Evolutionary conservation across 2,113 vertebrate species (phyloP), one percentile per base, ranked within the genome.

Genomic region (Hemiprocne comata): DNA sequence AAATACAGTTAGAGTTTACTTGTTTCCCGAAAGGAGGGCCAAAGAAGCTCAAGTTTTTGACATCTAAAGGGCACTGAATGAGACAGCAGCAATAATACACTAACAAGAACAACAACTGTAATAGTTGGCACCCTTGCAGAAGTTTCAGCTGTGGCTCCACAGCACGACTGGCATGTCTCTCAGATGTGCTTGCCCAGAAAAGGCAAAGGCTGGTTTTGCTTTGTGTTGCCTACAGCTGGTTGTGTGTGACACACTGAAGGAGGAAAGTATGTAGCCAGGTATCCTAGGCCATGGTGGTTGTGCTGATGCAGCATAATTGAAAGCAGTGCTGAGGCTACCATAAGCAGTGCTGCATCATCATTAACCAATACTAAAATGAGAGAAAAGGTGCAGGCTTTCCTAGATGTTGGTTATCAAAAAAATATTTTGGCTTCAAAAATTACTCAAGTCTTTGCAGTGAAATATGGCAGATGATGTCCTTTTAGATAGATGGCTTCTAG

Each of bases 251-350:
- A 53, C 0, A 0, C 11, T 34, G 75, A 29, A 67, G 40, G 54
- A 73, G 62, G 34, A 23, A 25, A 38, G 11, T 0, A 0, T 4
- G 26, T 31, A 26, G 18, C 25, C 46, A 34, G 31, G 33, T 57
- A 1, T 34, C 54, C 53, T 11, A n/a, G 36, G 5, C 40, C 55
- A 6, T 0, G 1, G 25, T 3, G 2, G 3, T 2, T 48, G 13
- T 82, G 80, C 70, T 70, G 71, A 36, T 58, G 64, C 28, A 40
- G 60, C 67, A 16, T 10, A 46, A 26, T 13, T 48, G 42, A 29
- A 17, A 26, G 55, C 20, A 10, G 7, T 9, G 38, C 46, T 34
- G 58, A 40, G 24, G 17, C 31, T 75, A 31, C 61, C 21, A 1
- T 13, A 11, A 25, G 3, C 29, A 61, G 8, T 8, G 40, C 1